Evolutionary conservation across 2,797 vertebrate genomes (phyloP), one percentile per base, ranked within the genome.

Genomic region (Parauchenoglanis ngamensis): DNA sequence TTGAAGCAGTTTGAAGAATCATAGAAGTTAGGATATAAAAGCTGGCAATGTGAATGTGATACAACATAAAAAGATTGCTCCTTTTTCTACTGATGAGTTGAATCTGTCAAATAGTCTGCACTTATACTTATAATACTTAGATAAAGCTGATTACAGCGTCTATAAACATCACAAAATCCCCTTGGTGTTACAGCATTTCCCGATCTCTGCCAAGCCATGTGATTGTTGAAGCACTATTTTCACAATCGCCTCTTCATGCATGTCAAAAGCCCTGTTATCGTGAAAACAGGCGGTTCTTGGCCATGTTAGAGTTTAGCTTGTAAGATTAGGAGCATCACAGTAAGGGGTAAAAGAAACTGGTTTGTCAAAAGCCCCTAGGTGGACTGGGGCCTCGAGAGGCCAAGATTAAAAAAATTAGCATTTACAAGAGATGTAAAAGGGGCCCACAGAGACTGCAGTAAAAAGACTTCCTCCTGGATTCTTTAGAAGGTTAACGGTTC

Each of bases 381-480:
- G n/a, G 44, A 67, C 80, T 12, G 80, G 80, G n/a, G 44, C 81
- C 81, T 83, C 61, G 1, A 54, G 63, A 83, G 19, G n/a, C 8
- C 21, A 49, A 11, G 78, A 46, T 23, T n/a, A 46, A 59, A 80
- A 79, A n/a, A 49, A 0, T 63, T n/a, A 23, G 17, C 8, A 68
- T 68, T 68, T 54, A 54, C 81, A 68, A 83, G 44, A 49, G 35
- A 28, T 31, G 44, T 52, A 65, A 68, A 83, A 15, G 63, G 12
- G 25, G 8, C 63, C 63, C 40, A 28, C 25, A 31, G 61, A 82
- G 40, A n/a, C 25, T 19, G 63, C 46, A 28, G 25, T 82, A 67
- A 82, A 82, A 83, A 35, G 7, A 54, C 63, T 83, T 83, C 46
- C 46, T 83, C 63, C 19, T 21, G 80, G 61, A 52, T 52, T 52